Evolutionary conservation across 2,888 invertebrate genomes (phyloP), one percentile per base, ranked within the genome.

Genomic region (Sarcophaga carnaria): DNA sequence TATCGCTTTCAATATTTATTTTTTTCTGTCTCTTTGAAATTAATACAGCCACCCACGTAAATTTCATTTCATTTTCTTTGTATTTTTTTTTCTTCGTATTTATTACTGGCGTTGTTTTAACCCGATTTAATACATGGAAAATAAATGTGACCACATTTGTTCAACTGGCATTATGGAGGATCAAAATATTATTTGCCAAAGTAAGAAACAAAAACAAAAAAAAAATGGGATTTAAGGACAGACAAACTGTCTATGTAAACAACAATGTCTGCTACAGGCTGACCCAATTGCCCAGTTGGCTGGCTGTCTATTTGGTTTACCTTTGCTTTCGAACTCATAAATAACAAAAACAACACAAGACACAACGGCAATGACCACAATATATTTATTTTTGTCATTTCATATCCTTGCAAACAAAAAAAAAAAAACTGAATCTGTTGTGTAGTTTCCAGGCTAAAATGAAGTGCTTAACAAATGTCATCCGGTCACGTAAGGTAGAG

Each of bases 111-210:
- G 37, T 37, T 37, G 4, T 47, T 67, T 6, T 67, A 47, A 45
- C 10, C 17, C 25, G 20, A 4, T 49, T 47, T 69, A 47, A 47
- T 20, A 69, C 49, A 63, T 10, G 14, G 3, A 22, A 78, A n/a
- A 49, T 27, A 60, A 8, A 49, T 66, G 59, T 66, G 64, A 10
- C 47, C 59, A 66, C 60, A 77, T 77, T 77, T 83, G 66, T 66
- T 77, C 66, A 77, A 11, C 22, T 76, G 66, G 47, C 20, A 20
- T 64, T 66, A 83, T 27, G 12, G 47, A 47, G 66, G 22, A 62
- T 69, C 27, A 22, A 72, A 22, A 20, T 10, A 69, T 75, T 64
- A 54, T 72, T 67, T 71, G 64, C 20, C 10, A 63, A 17, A 17
- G 8, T 2, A 45, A 20, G 17, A 3, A 11, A 11, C 0, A 60